A percentile compares a stretch with the other conserved stretches of the same genome.
Conservation (phyloP, 2,113 vertebrate genomes). For the Colaptes auratus region DNA sequence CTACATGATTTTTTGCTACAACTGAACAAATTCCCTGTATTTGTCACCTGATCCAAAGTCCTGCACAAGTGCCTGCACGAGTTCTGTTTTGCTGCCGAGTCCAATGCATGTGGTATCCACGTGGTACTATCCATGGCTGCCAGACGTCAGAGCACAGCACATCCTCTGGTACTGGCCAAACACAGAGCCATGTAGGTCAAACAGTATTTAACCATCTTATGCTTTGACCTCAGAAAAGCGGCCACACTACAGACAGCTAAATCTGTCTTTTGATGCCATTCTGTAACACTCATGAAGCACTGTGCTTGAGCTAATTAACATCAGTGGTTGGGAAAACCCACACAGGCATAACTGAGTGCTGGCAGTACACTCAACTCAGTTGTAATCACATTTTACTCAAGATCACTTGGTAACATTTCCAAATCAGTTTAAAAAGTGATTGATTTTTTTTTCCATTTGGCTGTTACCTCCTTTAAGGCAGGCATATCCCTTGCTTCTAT, state of each 20-base stretch:
- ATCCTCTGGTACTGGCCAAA: background rate
- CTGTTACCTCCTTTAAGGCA: background rate
- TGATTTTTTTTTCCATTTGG: background rate
- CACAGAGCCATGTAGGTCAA: background rate
- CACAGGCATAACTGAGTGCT: background rate
- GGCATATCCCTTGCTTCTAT: background rate
- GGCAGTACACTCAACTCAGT: background rate
- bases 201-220: background rate
- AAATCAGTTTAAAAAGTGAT: background rate
- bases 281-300: background rate
- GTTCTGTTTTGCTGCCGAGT: background rate
- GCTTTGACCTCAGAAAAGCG: background rate
- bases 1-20: background rate
- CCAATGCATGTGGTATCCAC: background rate
- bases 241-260: background rate
- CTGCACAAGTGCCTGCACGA: background rate
- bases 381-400: background rate
- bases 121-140: fast-evolving
- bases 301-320: background rate
- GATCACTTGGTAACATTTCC: background rate
- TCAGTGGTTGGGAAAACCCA: fast-evolving
- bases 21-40: background rate
- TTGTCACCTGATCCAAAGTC: background rate
- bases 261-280: background rate
- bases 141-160: constrained; percentile 3